Base-by-base conservation (phyloP, 1,140 invertebrate species). In the Drosophila serrata region DNA sequence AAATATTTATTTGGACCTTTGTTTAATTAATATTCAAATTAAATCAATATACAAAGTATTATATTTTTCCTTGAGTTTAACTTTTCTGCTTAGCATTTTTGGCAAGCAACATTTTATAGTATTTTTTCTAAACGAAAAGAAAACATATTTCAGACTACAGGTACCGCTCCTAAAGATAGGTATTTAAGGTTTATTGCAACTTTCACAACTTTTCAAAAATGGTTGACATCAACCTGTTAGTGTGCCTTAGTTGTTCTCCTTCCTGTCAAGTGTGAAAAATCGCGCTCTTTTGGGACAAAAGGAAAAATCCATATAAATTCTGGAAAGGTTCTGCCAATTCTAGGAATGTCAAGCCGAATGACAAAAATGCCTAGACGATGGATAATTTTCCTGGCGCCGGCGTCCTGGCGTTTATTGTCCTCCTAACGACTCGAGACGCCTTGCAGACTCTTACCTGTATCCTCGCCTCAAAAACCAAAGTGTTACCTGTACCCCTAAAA, bases 241-340 rank as follows among this genome's bases (percentile, higher is more conserved):
- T 57, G 11, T 61, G 56, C n/a, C 48, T 59, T 73, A 48, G 56
- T 55, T 76, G 55, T 77, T 68, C 56, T 45, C 37, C 45, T 56
- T 61, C 55, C 39, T 56, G 63, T 63, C 81, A 70, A 81, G 84
- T 90, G 84, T 90, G 77, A 90, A 88, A 88, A 88, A 85, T 88
- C 74, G 77, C 85, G 63, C 79, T 69, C 42, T 19, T 27, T 29
- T 37, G 56, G 12, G 42, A 75, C 49, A 75, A 55, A 48, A 15
- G 31, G 31, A 17, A 11, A 61, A 70, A 69, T 69, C 42, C 27
- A 62, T 55, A 29, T 53, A 49, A 74, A 77, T 77, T 77, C 67
- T 61, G 15, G 17, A 74, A 57, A 77, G 59, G 62, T 69, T 62
- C 35, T 51, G 40, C 39, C 19, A 45, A 51, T 87, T 88, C 82